Conservation (phyloP, 2,888 invertebrate genomes). For the Cataglyphis albicans region DNA sequence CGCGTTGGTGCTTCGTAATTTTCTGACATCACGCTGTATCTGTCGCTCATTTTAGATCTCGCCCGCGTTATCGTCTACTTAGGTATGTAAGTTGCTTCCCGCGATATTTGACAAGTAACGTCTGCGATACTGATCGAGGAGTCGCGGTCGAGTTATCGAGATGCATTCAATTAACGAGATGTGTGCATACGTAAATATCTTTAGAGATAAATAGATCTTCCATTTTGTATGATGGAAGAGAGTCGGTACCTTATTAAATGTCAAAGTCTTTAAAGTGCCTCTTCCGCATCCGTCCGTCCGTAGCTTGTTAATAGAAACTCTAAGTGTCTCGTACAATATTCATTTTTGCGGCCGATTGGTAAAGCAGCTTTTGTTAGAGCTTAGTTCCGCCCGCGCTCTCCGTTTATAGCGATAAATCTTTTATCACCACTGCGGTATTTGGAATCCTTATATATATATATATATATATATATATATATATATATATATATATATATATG, state of each 20-base stretch:
- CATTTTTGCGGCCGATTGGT: slow-evolving; percentile 50
- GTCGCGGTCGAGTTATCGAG: not conserved
- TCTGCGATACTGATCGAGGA: slow-evolving; percentile 23
- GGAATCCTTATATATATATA: not conserved
- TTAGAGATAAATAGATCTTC: not conserved
- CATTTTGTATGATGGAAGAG: not conserved
- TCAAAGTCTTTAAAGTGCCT: slow-evolving; percentile 33
- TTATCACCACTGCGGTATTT: slow-evolving; percentile 22
- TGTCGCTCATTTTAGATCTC: slow-evolving; percentile 5
- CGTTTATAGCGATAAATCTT: slow-evolving; percentile 37
- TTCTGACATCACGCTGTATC: slow-evolving; percentile 26
- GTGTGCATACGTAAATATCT: not conserved
- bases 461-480: not conserved
- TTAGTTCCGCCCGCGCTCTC: not conserved
- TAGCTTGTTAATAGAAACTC: slow-evolving; percentile 40
- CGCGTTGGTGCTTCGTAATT: slow-evolving; percentile 12
- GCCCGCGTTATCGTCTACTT: not conserved
- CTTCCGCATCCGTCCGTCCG: not conserved
- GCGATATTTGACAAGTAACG: not conserved
- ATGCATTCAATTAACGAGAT: slow-evolving; percentile 27
- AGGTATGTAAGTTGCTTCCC: not conserved
- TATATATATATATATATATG: not conserved
- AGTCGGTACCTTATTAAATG: slow-evolving; percentile 19
- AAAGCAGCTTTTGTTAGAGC: slow-evolving; percentile 40
- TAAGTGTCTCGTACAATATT: slow-evolving; percentile 48